phyloP scores from a whole-genome alignment of 2,888 invertebrate species.

The Eupithecia subfuscata region DNA sequence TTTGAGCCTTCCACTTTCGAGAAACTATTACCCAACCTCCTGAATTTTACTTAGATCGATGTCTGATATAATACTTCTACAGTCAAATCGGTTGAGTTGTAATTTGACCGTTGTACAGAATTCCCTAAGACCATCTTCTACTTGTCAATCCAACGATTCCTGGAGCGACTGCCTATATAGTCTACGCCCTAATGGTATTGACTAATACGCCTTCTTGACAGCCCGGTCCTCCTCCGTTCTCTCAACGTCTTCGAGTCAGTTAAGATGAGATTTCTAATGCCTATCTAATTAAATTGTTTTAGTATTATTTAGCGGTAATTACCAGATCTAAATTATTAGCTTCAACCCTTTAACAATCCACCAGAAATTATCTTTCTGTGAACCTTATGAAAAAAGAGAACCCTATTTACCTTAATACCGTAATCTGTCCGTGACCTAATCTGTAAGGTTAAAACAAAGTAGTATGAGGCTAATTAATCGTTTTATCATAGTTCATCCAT shows the following conservation, averaged over 20 bases:
- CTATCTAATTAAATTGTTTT: not conserved
- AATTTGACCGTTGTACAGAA: not conserved
- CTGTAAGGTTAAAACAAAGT: not conserved
- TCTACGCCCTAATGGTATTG: not conserved
- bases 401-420: not conserved
- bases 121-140: not conserved
- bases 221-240: not conserved
- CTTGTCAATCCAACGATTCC: not conserved
- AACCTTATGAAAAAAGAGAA: not conserved
- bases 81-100: too few relatives aligned
- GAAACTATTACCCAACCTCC: too few relatives aligned
- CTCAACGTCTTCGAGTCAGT: not conserved
- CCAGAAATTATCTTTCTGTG: not conserved
- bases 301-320: not conserved
- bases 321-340: not conserved
- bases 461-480: constrained; percentile 22
- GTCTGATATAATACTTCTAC: too few relatives aligned
- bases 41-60: too few relatives aligned
- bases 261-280: not conserved
- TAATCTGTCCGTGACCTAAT: not conserved
- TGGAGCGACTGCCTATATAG: not conserved
- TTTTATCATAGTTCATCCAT: constrained; percentile 33
- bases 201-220: not conserved
- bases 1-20: too few relatives aligned
- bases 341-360: not conserved